A percentile compares a stretch with the other conserved stretches of the same genome.
Evolutionary conservation across 2,797 vertebrate genomes (phyloP).

Genomic region (Malacoctenus gilli): DNA sequence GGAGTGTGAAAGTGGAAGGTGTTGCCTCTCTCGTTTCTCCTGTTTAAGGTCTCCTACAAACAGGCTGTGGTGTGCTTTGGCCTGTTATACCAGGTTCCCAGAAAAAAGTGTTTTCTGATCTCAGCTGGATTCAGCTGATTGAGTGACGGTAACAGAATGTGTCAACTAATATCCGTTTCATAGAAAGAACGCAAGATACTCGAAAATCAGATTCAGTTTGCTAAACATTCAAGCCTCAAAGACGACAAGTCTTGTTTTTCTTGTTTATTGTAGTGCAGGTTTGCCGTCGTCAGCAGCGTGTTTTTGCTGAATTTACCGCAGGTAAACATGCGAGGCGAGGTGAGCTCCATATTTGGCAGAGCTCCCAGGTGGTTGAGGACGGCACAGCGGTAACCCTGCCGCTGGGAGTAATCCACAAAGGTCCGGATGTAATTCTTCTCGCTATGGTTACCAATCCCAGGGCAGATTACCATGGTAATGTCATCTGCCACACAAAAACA

Average conservation of each 20-base stretch:
- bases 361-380: slow-evolving; percentile 96
- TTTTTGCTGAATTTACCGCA: slow-evolving; percentile 82
- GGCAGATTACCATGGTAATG: slow-evolving; percentile 97
- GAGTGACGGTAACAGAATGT: too few relatives aligned
- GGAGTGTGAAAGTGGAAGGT: too few relatives aligned
- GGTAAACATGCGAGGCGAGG: slow-evolving; percentile 96
- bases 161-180: too few relatives aligned
- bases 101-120: too few relatives aligned
- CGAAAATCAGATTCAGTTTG: background rate
- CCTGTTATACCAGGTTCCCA: too few relatives aligned
- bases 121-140: too few relatives aligned
- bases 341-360: slow-evolving; percentile 91
- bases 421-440: slow-evolving; percentile 97
- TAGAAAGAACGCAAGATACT: background rate
- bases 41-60: too few relatives aligned
- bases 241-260: too few relatives aligned
- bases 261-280: too few relatives aligned
- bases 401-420: slow-evolving; percentile 95
- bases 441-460: slow-evolving; percentile 97
- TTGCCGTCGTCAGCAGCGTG: too few relatives aligned
- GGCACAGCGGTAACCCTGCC: slow-evolving; percentile 93
- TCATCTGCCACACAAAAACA: slow-evolving; percentile 82
- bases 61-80: too few relatives aligned
- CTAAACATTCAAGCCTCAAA: background rate
- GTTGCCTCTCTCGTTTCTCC: too few relatives aligned